These are phyloP conservation scores for Laticauda colubrina DNA, from an alignment of 2,113 vertebrate genomes.

Conservation along the genomic window DNA sequence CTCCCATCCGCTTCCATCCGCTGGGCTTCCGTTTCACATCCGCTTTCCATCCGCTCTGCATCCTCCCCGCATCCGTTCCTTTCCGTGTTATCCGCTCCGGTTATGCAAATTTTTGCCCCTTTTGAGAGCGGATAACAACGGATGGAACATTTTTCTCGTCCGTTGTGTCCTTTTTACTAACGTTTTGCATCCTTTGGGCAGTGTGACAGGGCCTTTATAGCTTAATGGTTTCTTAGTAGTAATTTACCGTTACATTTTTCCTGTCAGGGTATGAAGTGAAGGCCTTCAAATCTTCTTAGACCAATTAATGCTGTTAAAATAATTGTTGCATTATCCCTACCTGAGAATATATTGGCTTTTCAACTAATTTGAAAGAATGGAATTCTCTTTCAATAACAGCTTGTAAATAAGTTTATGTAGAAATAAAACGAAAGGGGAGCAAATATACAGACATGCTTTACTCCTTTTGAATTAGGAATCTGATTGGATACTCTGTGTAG, in stretches of 20 bases:
- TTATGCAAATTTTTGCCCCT: too few species aligned
- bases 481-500: background rate
- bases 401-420: background rate
- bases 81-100: too few species aligned
- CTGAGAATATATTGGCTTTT: background rate
- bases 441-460: background rate
- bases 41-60: too few species aligned
- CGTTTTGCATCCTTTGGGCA: too few species aligned
- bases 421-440: background rate
- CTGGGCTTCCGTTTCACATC: too few species aligned
- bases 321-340: background rate
- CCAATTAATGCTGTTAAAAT: background rate
- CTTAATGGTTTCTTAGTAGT: background rate
- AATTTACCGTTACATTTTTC: background rate
- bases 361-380: background rate
- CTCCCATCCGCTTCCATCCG: too few species aligned
- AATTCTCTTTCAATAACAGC: background rate
- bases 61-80: too few species aligned
- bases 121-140: too few species aligned
- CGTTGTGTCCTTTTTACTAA: too few species aligned
- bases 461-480: background rate
- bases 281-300: background rate
- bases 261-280: background rate
- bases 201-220: background rate
- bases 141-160: too few species aligned